Evolutionary conservation across 2,888 invertebrate genomes (phyloP).

Genomic region (Tipula unca): DNA sequence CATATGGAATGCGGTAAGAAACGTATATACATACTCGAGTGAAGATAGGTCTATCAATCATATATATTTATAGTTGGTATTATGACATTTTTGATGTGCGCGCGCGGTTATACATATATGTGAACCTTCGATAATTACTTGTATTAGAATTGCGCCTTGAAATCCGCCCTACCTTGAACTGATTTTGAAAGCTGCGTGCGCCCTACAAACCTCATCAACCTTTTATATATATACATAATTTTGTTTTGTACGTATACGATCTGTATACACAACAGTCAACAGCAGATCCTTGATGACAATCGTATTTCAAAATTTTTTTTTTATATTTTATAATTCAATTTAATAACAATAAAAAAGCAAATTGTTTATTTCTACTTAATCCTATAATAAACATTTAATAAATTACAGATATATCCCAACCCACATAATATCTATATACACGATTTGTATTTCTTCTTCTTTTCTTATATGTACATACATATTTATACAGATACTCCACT

Average conservation of each 20-base stretch:
- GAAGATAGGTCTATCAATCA: background rate
- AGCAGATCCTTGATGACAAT: background rate
- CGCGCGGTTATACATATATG: too few species aligned
- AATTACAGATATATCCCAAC: background rate
- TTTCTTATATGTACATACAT: background rate
- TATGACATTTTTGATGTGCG: background rate
- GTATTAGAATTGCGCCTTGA: background rate
- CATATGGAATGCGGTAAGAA: background rate
- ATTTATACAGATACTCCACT: background rate
- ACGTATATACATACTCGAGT: background rate
- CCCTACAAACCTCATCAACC: background rate
- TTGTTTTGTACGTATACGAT: too few species aligned
- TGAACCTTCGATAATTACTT: too few species aligned
- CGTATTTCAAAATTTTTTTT: background rate
- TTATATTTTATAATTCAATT: slow-evolving; percentile 9
- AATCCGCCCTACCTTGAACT: background rate
- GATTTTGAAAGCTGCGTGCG: background rate
- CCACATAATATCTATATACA: background rate
- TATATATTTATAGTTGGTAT: too few species aligned
- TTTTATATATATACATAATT: too few species aligned
- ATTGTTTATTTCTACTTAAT: background rate
- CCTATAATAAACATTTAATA: slow-evolving; percentile 14
- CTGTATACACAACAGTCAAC: background rate
- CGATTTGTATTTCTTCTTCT: slow-evolving; percentile 8
- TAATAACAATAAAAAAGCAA: slow-evolving; percentile 14